Percentiles rank a stretch among this genome's conserved stretches.
These are phyloP conservation scores for Rostrhamus sociabilis DNA, from an alignment of 2,797 vertebrate genomes.

Conservation along the genomic window DNA sequence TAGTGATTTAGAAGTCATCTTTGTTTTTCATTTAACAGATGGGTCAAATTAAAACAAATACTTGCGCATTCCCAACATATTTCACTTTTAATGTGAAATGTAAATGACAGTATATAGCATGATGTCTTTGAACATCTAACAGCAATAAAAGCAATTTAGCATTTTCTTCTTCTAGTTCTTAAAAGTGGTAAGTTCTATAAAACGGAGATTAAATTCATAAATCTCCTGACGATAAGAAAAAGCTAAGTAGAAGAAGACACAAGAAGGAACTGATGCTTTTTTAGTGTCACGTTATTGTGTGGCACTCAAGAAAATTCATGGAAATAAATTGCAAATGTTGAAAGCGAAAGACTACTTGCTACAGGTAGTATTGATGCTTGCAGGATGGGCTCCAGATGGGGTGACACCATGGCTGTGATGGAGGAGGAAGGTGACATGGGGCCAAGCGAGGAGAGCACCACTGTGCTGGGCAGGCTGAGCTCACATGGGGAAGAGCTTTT, in stretches of 20 bases:
- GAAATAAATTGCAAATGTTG: conserved; percentile 11
- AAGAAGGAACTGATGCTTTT: not conserved
- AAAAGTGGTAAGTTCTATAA: conserved; percentile 70
- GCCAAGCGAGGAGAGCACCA: not conserved
- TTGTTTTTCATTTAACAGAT: conserved; percentile 75
- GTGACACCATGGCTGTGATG: not conserved
- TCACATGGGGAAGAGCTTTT: not conserved
- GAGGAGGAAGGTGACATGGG: not conserved
- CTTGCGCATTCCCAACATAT: conserved; percentile 66
- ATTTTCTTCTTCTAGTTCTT: conserved; percentile 38
- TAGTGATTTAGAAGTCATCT: conserved; percentile 68
- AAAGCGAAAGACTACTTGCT: not conserved
- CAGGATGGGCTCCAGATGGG: not conserved
- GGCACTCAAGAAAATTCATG: not conserved
- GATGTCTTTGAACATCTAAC: conserved; percentile 62
- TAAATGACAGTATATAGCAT: conserved; percentile 70
- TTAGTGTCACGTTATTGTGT: not conserved
- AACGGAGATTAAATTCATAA: conserved; percentile 68
- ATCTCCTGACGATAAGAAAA: conserved; percentile 57
- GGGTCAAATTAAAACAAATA: conserved; percentile 79
- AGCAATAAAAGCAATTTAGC: conserved; percentile 70
- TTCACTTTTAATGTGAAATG: conserved; percentile 79
- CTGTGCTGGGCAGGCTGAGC: not conserved
- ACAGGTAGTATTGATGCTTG: not conserved
- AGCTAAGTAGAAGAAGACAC: conserved; percentile 10